These are phyloP conservation scores for Cheilosia urbana DNA, from an alignment of 2,888 invertebrate species.

Conservation along the genomic window DNA sequence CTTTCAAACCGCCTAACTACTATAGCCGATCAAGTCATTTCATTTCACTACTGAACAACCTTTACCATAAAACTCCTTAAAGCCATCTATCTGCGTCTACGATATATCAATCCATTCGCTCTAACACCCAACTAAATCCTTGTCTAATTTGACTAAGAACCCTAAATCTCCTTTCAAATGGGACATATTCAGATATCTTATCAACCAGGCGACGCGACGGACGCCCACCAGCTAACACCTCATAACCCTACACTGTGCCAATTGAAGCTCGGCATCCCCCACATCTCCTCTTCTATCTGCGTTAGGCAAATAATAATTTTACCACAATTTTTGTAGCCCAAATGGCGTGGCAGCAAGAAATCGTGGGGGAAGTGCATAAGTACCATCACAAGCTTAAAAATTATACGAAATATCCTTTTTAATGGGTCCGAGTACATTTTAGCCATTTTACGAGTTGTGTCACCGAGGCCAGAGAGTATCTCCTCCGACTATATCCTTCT, in stretches of 20 bases:
- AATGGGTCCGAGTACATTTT: constrained; percentile 66
- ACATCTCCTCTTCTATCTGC: not conserved
- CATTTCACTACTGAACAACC: not conserved
- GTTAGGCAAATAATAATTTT: constrained; percentile 34
- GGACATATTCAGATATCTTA: constrained; percentile 13
- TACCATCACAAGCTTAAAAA: constrained; percentile 59
- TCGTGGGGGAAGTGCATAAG: constrained; percentile 28
- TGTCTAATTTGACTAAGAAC: constrained; percentile 3
- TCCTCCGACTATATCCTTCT: constrained; percentile 11
- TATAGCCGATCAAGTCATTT: too few species aligned
- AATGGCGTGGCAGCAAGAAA: constrained; percentile 7
- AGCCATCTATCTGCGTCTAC: not conserved
- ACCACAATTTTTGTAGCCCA: constrained; percentile 17
- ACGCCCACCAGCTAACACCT: constrained; percentile 9
- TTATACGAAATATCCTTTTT: constrained; percentile 59
- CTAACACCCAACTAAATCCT: not conserved
- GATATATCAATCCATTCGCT: not conserved
- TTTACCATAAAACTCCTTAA: not conserved
- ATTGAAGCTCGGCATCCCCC: not conserved
- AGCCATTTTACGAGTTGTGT: constrained; percentile 48
- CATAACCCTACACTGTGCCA: not conserved
- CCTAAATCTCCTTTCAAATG: not conserved
- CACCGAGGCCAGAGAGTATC: constrained; percentile 19
- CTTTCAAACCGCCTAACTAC: too few species aligned
- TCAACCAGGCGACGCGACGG: constrained; percentile 2